Evolutionary conservation across 2,797 vertebrate species (phyloP), one percentile per base, ranked within the genome.

Genomic region (Adrianichthys oophorus): DNA sequence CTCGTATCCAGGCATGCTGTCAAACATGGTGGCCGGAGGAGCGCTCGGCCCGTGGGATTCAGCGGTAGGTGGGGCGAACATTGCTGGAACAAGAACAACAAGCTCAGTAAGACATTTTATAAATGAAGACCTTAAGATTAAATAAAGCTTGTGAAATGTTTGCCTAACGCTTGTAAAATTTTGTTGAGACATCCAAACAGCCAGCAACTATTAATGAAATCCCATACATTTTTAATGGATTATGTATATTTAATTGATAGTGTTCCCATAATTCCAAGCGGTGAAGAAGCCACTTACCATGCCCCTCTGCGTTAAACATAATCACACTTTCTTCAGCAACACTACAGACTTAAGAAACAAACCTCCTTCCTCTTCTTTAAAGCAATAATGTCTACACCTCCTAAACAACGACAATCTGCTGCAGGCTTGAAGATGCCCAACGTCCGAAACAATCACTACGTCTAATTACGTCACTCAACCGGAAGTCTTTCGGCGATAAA

Each of bases 1-100:
- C 67, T 93, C 92, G 62, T 93, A 93, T 1, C 92, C 92, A 0
- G 91, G 91, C 63, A 93, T 71, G 14, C 4, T 85, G 74, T 92
- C 90, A 47, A 91, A 93, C 83, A 90, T 88, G 32, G 58, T 58
- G 59, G 79, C 74, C 3, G 92, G 90, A n/a, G 92, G 92, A 59
- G 92, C 91, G 4, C 78, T 89, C 1, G 91, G 85, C 7, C 73
- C 83, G 0, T 23, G 17, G 43, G 23, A 43, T 1, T 29, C 66
- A 5, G 58, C 41, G 0, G 44, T 26, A 41, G 89, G 89, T 51
- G 82, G 72, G 64, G 85, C 77, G 1, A 78, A 77, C 89, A 91
- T 84, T 8, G 76, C 91, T 93, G 40, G 48, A 78, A 82, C 8
- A 79, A 37, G 26, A 79, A 73, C 24, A 85, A 90, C 83, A 53